These are phyloP conservation scores for Lethrus apterus DNA, from an alignment of 1,140 invertebrate species.

Conservation along the genomic window DNA sequence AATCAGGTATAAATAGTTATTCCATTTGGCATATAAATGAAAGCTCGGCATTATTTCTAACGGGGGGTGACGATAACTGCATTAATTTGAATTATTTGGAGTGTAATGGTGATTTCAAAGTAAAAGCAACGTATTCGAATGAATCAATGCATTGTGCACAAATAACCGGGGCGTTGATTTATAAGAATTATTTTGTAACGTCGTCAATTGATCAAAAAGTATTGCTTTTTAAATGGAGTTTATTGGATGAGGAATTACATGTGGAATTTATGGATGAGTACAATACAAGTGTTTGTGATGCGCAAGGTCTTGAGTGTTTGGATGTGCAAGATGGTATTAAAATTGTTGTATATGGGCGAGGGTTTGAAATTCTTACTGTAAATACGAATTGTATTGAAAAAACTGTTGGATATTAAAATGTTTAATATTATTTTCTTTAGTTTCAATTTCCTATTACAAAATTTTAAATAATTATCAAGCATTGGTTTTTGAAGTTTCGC, in stretches of 20 bases:
- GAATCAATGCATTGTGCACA: conserved; percentile 51
- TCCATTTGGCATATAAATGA: conserved; percentile 39
- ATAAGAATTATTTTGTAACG: conserved; percentile 44
- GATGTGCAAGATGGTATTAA: background rate
- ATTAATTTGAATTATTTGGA: conserved; percentile 31
- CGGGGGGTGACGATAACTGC: conserved; percentile 67
- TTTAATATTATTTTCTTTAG: too few species aligned
- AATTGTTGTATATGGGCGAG: conserved; percentile 3
- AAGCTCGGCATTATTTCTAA: conserved; percentile 45
- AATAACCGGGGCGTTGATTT: conserved; percentile 54
- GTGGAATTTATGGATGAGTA: conserved; percentile 40
- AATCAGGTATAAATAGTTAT: conserved; percentile 64
- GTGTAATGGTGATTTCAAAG: background rate
- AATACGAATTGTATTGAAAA: too few species aligned
- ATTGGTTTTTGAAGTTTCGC: too few species aligned
- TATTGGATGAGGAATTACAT: conserved; percentile 28
- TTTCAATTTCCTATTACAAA: too few species aligned
- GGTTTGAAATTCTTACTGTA: conserved; percentile 7
- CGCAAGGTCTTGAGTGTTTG: conserved; percentile 49
- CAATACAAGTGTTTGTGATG: conserved; percentile 45
- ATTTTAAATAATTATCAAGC: too few species aligned
- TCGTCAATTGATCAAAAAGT: conserved; percentile 56
- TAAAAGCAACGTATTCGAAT: conserved; percentile 7
- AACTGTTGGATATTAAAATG: too few species aligned
- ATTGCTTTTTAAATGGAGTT: conserved; percentile 41